phyloP scores from a whole-genome alignment of 2,888 invertebrate genomes.

The Agriopis leucophaearia region DNA sequence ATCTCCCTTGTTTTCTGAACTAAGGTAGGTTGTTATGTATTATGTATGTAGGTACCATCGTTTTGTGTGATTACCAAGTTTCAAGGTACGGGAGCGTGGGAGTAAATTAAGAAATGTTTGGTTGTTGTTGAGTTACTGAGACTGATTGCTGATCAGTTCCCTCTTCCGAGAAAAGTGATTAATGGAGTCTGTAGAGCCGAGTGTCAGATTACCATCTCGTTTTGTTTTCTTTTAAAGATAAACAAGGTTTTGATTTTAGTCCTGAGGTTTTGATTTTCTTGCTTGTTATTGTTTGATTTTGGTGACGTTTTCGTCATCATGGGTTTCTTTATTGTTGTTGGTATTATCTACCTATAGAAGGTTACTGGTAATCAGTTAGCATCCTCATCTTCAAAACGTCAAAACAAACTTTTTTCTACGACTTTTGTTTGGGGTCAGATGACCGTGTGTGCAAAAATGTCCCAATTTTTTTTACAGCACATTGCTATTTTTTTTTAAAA shows the following conservation, averaged over 20 bases:
- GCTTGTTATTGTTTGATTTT: constrained; percentile 15
- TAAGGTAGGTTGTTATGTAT: too few species aligned
- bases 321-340: not conserved
- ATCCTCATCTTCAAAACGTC: too few species aligned
- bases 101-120: constrained; percentile 4
- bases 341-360: too few species aligned
- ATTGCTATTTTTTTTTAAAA: too few species aligned
- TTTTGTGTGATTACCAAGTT: not conserved
- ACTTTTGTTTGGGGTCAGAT: too few species aligned
- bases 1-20: too few species aligned
- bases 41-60: too few species aligned
- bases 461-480: too few species aligned
- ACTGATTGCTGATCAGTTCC: constrained; percentile 2
- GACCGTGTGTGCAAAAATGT: too few species aligned
- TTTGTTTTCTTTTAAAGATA: constrained; percentile 14
- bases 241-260: constrained; percentile 10
- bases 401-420: too few species aligned
- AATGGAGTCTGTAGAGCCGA: not conserved
- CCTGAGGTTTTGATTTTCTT: constrained; percentile 10
- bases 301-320: not conserved
- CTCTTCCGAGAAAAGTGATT: constrained; percentile 15
- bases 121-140: not conserved
- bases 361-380: too few species aligned
- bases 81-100: constrained; percentile 3
- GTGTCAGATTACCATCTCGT: constrained; percentile 18